Conservation (phyloP, 2,797 vertebrate species). For the Masticophis lateralis region DNA sequence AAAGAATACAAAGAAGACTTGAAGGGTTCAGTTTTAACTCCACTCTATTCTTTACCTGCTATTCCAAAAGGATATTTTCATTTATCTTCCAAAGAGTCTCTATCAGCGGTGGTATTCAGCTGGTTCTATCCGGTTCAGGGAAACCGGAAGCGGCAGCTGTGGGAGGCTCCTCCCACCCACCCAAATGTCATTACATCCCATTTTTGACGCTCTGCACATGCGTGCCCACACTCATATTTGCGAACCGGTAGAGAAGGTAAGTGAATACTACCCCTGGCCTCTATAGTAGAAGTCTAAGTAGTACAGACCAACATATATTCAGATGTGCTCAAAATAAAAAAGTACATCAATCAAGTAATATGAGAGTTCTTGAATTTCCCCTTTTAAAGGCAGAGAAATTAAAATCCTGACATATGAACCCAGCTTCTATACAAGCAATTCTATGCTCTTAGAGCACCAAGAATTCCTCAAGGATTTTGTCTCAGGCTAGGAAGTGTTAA, state of each 20-base stretch:
- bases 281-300: not conserved
- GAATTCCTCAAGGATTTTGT: not conserved
- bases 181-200: no score
- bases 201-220: no score
- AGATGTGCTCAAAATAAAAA: not conserved
- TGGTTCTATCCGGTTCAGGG: no score
- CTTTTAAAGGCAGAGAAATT: conserved; percentile 11
- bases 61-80: not conserved
- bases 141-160: no score
- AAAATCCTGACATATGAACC: not conserved
- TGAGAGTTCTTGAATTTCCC: not conserved
- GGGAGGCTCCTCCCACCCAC: no score
- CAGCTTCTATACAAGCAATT: conserved; percentile 15
- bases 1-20: not conserved
- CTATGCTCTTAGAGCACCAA: conserved; percentile 3
- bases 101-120: no score
- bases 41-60: not conserved
- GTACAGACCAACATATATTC: not conserved
- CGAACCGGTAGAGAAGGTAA: no score
- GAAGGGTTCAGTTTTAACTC: not conserved
- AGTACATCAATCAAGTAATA: not conserved
- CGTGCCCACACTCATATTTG: no score
- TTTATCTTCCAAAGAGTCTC: not conserved
- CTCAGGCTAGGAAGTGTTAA: not conserved
- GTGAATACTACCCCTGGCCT: no score